Evolutionary conservation across 2,797 vertebrate species (phyloP).

Genomic region (Darevskia mixta): DNA sequence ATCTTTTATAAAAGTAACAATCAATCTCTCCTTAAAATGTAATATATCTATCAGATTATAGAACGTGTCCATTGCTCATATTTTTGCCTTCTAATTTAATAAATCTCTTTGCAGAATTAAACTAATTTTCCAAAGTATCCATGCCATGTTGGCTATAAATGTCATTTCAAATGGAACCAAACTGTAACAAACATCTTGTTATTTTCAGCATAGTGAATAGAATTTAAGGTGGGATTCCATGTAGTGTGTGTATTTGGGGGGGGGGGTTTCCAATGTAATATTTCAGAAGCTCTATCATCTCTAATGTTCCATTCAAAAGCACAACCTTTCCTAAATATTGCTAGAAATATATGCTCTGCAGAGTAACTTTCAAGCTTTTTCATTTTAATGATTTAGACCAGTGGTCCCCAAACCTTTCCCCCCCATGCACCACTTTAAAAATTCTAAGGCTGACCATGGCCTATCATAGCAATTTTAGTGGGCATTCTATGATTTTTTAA

Average conservation of each 20-base stretch:
- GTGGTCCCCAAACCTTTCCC: no score
- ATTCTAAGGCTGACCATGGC: no score
- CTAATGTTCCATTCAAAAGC: not conserved
- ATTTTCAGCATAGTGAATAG: not conserved
- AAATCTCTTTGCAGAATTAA: constrained; percentile 35
- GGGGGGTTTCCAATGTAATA: not conserved
- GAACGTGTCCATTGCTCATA: constrained; percentile 15
- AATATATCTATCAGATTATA: constrained; percentile 12
- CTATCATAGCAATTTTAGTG: no score
- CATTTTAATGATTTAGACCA: not conserved
- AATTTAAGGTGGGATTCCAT: constrained; percentile 9
- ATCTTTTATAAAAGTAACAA: not conserved
- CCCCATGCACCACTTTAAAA: no score
- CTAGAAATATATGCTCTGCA: not conserved
- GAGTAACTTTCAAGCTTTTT: not conserved
- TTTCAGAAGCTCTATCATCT: not conserved
- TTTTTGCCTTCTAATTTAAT: not conserved
- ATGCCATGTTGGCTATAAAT: not conserved
- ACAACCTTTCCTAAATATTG: not conserved
- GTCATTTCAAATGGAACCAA: constrained; percentile 11
- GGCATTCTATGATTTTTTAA: no score
- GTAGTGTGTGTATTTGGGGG: no score
- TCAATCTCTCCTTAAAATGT: not conserved
- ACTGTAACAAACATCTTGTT: not conserved
- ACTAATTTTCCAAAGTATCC: constrained; percentile 9